phyloP scores from a whole-genome alignment of 2,113 vertebrate species.

The Cheirogaleus medius region DNA sequence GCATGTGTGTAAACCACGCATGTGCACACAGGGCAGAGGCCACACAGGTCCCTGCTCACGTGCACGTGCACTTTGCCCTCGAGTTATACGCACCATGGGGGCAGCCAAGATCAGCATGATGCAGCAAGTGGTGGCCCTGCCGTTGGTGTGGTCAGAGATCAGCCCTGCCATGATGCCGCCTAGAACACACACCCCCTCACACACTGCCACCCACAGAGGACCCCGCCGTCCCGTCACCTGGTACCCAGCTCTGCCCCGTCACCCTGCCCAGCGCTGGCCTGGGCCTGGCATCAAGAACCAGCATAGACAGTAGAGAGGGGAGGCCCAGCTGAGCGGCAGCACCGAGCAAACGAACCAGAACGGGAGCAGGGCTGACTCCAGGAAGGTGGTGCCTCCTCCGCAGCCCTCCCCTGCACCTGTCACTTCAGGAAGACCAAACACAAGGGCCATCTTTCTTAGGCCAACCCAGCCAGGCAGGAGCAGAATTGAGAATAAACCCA shows the following conservation, averaged over 20 bases:
- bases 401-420: neutral
- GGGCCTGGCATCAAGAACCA: neutral
- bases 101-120: slow-evolving; percentile 93
- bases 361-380: no score
- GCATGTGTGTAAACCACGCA: accelerated
- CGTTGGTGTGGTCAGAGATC: slow-evolving; percentile 92
- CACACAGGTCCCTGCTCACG: no score
- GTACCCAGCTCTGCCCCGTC: neutral
- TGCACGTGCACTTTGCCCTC: accelerated
- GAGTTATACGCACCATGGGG: slow-evolving; percentile 89
- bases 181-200: slow-evolving; percentile 55
- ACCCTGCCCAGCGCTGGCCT: neutral
- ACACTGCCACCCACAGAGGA: neutral
- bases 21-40: neutral
- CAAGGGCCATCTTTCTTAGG: neutral
- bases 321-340: no score
- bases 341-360: no score
- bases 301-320: neutral
- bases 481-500: neutral
- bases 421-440: neutral
- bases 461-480: neutral
- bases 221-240: neutral
- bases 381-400: neutral
- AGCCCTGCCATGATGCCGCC: slow-evolving; percentile 94
- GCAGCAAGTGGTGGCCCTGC: slow-evolving; percentile 94